Evolutionary conservation across 2,113 vertebrate genomes (phyloP).

Genomic region (Circaetus gallicus): DNA sequence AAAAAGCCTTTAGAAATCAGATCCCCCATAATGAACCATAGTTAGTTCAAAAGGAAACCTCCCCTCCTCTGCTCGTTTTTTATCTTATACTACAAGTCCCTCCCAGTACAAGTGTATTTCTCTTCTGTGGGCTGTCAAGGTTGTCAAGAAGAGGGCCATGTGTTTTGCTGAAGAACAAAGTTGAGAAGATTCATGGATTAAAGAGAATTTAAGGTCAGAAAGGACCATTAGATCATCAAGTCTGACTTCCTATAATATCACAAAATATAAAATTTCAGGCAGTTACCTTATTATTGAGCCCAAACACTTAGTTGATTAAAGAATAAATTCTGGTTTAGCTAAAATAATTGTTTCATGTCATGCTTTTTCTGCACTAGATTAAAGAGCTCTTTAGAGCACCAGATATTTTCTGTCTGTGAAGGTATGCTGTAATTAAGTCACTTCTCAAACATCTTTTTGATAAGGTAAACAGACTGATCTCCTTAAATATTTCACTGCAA

Average conservation of each 20-base stretch:
- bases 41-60: background rate
- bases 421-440: slow-evolving; percentile 48
- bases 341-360: background rate
- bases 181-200: background rate
- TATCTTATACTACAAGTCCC: background rate
- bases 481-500: slow-evolving; percentile 54
- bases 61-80: background rate
- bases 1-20: background rate
- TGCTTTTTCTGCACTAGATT: background rate
- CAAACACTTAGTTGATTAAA: slow-evolving; percentile 16
- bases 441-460: slow-evolving; percentile 48
- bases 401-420: slow-evolving; percentile 22
- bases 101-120: background rate
- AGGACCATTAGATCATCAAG: background rate
- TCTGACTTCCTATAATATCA: background rate
- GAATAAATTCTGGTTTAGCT: background rate
- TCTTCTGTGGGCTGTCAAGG: background rate
- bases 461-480: slow-evolving; percentile 46
- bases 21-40: background rate
- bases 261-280: background rate
- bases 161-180: background rate
- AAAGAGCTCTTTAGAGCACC: slow-evolving; percentile 11
- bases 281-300: background rate
- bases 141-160: background rate
- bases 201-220: background rate